A percentile compares a stretch with the other conserved stretches of the same genome.
Conservation (phyloP, 2,113 vertebrate genomes). For the Siniperca chuatsi region DNA sequence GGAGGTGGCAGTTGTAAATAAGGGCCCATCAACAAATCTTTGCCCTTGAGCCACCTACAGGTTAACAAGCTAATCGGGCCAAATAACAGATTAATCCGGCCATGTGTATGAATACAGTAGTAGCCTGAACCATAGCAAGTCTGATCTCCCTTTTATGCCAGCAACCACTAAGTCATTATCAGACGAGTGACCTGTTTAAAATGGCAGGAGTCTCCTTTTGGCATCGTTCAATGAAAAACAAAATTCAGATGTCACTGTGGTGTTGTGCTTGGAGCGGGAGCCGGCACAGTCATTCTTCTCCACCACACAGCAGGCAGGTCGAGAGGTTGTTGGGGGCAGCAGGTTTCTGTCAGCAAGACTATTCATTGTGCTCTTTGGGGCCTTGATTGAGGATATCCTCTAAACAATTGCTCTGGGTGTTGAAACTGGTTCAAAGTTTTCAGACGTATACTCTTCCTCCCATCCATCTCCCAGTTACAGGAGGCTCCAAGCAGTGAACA, state of each 20-base stretch:
- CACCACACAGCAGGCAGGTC: slow-evolving; percentile 26
- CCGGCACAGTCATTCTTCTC: slow-evolving; percentile 10
- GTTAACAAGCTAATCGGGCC: neutral
- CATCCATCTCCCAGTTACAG: slow-evolving; percentile 48
- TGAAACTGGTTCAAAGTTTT: slow-evolving; percentile 73
- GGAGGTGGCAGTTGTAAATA: neutral
- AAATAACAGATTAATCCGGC: neutral
- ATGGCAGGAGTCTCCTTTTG: neutral
- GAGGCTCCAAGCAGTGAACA: slow-evolving; percentile 21
- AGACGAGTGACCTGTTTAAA: slow-evolving; percentile 28
- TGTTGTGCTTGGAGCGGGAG: slow-evolving; percentile 33
- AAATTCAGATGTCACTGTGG: slow-evolving; percentile 35
- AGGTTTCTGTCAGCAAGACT: slow-evolving; percentile 64
- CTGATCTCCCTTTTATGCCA: neutral
- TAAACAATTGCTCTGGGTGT: slow-evolving; percentile 69
- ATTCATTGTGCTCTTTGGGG: slow-evolving; percentile 72
- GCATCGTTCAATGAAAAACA: slow-evolving; percentile 17
- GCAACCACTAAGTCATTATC: neutral
- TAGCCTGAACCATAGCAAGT: neutral
- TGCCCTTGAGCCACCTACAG: neutral
- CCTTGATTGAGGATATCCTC: slow-evolving; percentile 81
- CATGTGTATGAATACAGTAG: neutral
- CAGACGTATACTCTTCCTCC: slow-evolving; percentile 44
- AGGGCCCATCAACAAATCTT: neutral
- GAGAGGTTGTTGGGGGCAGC: slow-evolving; percentile 49